Evolutionary conservation across 2,113 vertebrate species (phyloP).

Genomic region (Sinocyclocheilus maitianheensis): DNA sequence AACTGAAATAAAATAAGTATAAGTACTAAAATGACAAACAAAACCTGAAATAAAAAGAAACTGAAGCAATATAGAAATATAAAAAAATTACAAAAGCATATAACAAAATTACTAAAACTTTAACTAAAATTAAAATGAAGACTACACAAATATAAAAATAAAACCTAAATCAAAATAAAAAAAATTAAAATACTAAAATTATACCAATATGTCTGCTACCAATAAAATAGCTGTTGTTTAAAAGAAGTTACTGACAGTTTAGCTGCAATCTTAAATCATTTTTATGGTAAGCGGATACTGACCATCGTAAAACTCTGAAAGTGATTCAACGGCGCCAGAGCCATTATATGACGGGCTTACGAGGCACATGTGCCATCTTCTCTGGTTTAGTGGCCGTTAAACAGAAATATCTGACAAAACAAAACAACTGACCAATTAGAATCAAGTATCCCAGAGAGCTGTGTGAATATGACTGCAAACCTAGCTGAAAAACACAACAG

Average conservation of each 20-base stretch:
- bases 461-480: background rate
- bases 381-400: background rate
- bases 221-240: background rate
- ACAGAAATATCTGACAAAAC: conserved; percentile 15
- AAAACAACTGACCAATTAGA: background rate
- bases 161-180: background rate
- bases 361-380: background rate
- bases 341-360: background rate
- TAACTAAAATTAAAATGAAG: background rate
- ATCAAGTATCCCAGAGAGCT: background rate
- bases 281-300: background rate
- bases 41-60: background rate
- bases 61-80: background rate
- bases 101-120: background rate
- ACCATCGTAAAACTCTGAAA: background rate
- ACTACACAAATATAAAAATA: background rate
- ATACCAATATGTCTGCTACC: background rate
- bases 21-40: background rate
- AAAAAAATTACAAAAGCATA: background rate
- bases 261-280: background rate
- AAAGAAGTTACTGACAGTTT: background rate
- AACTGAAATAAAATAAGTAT: background rate
- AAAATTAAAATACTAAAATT: background rate
- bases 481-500: background rate
- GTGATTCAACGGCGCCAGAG: background rate